Evolutionary conservation across 1,140 invertebrate genomes (phyloP).

Genomic region (Drosophila nannoptera): DNA sequence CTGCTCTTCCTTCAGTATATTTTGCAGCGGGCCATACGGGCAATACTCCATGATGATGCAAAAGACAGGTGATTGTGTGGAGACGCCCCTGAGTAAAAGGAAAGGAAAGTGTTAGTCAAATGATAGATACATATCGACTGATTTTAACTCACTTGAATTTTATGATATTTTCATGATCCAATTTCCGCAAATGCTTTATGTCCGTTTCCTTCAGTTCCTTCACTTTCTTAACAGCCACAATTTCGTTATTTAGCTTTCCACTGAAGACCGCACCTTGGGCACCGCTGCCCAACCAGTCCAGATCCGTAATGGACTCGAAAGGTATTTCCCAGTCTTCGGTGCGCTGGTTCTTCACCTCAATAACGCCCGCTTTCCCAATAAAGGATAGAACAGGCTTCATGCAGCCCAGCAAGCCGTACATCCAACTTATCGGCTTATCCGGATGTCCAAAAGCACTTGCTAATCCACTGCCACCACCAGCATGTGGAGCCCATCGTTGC

Average conservation of each 20-base stretch:
- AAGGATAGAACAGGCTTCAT: constrained; percentile 91
- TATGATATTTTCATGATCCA: constrained; percentile 98
- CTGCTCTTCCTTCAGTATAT: constrained; percentile 89
- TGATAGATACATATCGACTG: not conserved
- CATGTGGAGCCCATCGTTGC: constrained; percentile 79
- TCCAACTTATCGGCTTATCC: constrained; percentile 84
- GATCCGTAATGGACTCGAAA: constrained; percentile 93
- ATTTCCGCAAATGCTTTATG: constrained; percentile 94
- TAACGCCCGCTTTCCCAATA: constrained; percentile 85
- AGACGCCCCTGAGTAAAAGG: constrained; percentile 86
- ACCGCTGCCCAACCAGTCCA: constrained; percentile 96
- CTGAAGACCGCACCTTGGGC: constrained; percentile 98
- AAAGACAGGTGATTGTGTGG: constrained; percentile 94
- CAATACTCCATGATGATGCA: constrained; percentile 99
- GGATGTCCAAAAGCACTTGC: constrained; percentile 76
- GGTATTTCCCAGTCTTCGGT: constrained; percentile 95
- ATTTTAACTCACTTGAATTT: constrained; percentile 87
- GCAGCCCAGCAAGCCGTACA: constrained; percentile 91
- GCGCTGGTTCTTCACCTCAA: constrained; percentile 75
- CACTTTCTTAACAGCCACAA: constrained; percentile 98
- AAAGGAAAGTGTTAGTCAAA: not conserved
- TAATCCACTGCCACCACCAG: constrained; percentile 48
- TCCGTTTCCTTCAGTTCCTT: constrained; percentile 95
- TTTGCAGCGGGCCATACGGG: constrained; percentile 95
- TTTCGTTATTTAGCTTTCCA: constrained; percentile 89